These are phyloP conservation scores for Okapia johnstoni DNA, from an alignment of 2,113 vertebrate genomes.

Conservation along the genomic window DNA sequence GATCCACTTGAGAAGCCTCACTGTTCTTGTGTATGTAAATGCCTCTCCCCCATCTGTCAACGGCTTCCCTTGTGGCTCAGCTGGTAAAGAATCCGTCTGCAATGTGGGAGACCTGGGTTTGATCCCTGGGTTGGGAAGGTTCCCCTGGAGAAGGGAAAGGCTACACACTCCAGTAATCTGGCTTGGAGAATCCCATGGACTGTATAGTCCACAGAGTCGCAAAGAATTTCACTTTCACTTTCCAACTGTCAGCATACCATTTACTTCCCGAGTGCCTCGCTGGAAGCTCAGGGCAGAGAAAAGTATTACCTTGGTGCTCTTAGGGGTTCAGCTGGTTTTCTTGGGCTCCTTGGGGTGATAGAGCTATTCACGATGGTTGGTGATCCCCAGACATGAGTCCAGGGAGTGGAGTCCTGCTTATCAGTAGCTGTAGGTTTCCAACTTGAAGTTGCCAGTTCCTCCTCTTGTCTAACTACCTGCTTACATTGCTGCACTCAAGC, in stretches of 20 bases:
- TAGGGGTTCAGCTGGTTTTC: not conserved
- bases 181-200: not conserved
- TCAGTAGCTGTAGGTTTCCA: not conserved
- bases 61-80: not conserved
- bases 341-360: not conserved
- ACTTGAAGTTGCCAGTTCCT: not conserved
- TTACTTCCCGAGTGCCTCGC: not conserved
- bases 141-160: not conserved
- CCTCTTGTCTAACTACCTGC: not conserved
- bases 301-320: not conserved
- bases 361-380: not conserved
- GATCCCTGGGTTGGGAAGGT: not conserved
- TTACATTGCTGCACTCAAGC: not conserved
- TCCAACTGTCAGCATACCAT: not conserved
- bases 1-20: not conserved
- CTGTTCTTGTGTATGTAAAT: not conserved
- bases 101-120: not conserved
- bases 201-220: not conserved
- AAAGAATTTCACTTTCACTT: not conserved
- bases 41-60: not conserved
- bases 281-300: not conserved
- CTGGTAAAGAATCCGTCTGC: not conserved
- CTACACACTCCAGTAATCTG: not conserved
- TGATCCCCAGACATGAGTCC: not conserved
- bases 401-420: not conserved